These are phyloP conservation scores for Gobio occitaniae DNA, from an alignment of 2,797 vertebrate genomes.

Conservation along the genomic window DNA sequence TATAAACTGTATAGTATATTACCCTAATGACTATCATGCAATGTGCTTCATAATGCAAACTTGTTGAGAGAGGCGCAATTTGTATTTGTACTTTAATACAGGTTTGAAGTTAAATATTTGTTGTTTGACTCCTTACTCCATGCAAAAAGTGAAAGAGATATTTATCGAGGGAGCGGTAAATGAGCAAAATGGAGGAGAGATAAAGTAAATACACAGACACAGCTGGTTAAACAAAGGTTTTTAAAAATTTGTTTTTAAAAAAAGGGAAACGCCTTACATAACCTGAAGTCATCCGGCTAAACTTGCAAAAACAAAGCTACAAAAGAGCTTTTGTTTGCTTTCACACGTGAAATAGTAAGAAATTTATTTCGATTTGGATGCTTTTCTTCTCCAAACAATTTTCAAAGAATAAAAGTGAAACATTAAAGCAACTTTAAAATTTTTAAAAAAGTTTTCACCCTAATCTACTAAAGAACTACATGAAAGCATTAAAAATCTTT, in stretches of 20 bases:
- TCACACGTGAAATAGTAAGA: not conserved
- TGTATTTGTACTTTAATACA: not conserved
- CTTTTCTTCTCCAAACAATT: not conserved
- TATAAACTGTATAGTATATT: not conserved
- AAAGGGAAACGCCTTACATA: constrained; percentile 9
- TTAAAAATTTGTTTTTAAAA: not conserved
- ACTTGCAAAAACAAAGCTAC: not conserved
- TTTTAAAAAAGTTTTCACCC: not conserved
- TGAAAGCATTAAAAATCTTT: not conserved
- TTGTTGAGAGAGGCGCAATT: not conserved
- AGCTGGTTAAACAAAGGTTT: constrained; percentile 19
- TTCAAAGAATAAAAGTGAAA: not conserved
- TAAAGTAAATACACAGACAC: constrained; percentile 30
- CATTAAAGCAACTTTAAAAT: not conserved
- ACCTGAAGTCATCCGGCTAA: not conserved
- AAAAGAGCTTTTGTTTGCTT: constrained; percentile 2
- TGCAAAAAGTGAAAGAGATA: not conserved
- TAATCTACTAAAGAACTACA: not conserved
- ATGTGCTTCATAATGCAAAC: not conserved
- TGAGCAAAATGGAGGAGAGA: not conserved
- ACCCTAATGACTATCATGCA: not conserved
- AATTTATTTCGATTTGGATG: not conserved
- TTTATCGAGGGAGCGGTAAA: constrained; percentile 21
- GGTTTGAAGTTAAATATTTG: constrained; percentile 19
- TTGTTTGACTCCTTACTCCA: not conserved